Evolutionary conservation across 2,113 vertebrate species (phyloP).

Genomic region (Leptocoma aspasia): DNA sequence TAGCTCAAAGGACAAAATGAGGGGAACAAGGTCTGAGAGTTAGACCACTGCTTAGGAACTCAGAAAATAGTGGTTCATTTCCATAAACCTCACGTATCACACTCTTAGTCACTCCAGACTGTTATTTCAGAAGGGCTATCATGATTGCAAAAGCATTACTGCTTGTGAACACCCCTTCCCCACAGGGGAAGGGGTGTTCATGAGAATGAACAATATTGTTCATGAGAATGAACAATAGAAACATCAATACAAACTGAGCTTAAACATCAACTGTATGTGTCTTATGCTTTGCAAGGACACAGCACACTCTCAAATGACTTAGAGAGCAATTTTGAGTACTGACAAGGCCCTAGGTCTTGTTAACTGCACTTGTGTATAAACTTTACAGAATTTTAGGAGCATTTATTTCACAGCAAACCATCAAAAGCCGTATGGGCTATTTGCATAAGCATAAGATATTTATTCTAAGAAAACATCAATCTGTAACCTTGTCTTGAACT

Average conservation of each 20-base stretch:
- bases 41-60: not conserved
- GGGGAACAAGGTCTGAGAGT: not conserved
- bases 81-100: not conserved
- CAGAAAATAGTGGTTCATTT: not conserved
- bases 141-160: not conserved
- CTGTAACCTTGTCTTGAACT: not conserved
- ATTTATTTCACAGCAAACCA: not conserved
- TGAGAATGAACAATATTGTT: not conserved
- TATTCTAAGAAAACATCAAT: not conserved
- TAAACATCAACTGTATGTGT: not conserved
- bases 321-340: not conserved
- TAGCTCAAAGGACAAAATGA: not conserved
- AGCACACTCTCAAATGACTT: not conserved
- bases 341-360: not conserved
- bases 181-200: no score
- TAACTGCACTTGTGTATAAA: not conserved
- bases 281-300: not conserved
- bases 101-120: not conserved
- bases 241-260: not conserved
- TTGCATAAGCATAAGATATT: not conserved
- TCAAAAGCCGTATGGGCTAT: not conserved
- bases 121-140: not conserved
- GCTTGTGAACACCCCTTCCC: not conserved
- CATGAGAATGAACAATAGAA: not conserved
- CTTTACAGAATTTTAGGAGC: not conserved